Evolutionary conservation across 1,140 invertebrate species (phyloP), one percentile per base, ranked within the genome.

Genomic region (Euura lappo): DNA sequence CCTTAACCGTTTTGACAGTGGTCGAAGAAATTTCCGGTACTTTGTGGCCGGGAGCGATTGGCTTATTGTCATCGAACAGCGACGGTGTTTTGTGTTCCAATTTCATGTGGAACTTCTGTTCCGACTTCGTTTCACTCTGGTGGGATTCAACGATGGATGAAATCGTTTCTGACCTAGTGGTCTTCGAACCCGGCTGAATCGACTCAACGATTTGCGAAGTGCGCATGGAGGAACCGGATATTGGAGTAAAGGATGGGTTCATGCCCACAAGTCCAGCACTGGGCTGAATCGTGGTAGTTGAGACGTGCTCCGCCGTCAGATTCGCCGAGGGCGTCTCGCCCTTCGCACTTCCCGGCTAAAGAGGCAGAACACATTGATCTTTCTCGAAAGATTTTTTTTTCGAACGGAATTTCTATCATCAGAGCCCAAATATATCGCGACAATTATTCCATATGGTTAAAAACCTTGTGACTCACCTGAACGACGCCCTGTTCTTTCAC

Each of bases 101-200:
- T 77, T 88, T 88, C 86, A 88, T 88, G 66, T 88, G 86, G 71
- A 86, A 86, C 70, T 85, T 88, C 47, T 88, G 86, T 70, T 88
- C 87, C 0, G 86, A 87, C 75, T 87, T 88, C 0, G 83, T 88
- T 76, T 88, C 84, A 43, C 79, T 84, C 46, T 80, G 79, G 70
- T 84, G 86, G 0, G 87, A 87, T 72, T 88, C 86, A 10, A 84
- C 75, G 0, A 84, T 86, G 3, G 86, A 87, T 2, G 86, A 86
- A 47, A 86, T 85, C 13, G 79, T 87, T 79, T 88, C 87, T 0
- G 83, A 85, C 68, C 85, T 81, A 44, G 79, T 82, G 72, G 84
- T 7, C 28, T 68, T 28, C 13, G 78, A 70, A 79, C 83, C 2
- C 74, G 76, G 8, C 79, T 77, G 42, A 10, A 75, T 75, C 8